Base-by-base conservation (phyloP, 2,888 invertebrate species). In the Mamestra brassicae region DNA sequence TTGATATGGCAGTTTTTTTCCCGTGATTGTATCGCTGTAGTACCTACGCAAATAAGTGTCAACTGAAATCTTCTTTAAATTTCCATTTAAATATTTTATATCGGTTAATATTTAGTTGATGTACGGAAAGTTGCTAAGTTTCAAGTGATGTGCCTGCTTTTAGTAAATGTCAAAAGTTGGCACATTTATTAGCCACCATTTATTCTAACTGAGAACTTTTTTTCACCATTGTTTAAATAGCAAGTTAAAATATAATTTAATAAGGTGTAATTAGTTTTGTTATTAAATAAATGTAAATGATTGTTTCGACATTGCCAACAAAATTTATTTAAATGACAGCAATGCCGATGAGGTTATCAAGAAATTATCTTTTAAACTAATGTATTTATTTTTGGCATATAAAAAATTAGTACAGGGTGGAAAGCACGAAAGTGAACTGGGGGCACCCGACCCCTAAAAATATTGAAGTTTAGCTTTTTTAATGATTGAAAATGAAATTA, bases 91-190 rank as follows among this genome's bases (percentile, higher is more conserved):
- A 60, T 54, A 54, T 76, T 78, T 66, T 63, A 66, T 63, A 45
- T 63, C 36, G 36, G 62, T 76, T 57, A 77, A 74, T 73, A 72
- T 81, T 67, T 78, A 63, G 61, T 76, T 77, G 60, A 71, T n/a
- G 62, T 75, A 73, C 13, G 55, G 50, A 61, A 57, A 61, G 66
- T 78, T 76, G 57, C 34, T 52, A 61, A 64, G 67, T 61, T 73
- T 78, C 58, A 65, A 62, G 50, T 55, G 63, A 52, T 54, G 7
- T 42, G 50, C 4, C 34, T 68, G 54, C 15, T 54, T 62, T 72
- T 68, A 63, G 67, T 60, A 50, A 69, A 72, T 74, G n/a, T 74
- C 54, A 17, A 26, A 52, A 7, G 26, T 26, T 47, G 50, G 61
- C 38, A 54, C 10, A 11, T 67, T 80, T 52, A 11, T 42, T 26